Evolutionary conservation across 2,113 vertebrate genomes (phyloP), one percentile per base, ranked within the genome.

Genomic region (Apistogramma diplotaenia): DNA sequence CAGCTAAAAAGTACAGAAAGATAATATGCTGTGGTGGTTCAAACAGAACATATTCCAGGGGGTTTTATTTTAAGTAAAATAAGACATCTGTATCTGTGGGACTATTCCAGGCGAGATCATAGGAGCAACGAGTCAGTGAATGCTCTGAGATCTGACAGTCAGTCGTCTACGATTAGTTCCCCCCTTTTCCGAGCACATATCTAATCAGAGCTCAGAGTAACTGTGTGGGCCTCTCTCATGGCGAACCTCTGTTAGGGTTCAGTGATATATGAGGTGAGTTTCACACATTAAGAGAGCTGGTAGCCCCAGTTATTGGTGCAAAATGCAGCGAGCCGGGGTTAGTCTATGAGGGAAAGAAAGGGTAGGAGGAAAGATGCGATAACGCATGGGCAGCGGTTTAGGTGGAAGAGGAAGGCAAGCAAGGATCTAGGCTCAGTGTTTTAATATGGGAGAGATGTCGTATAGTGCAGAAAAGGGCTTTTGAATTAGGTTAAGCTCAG

Each of bases 361-460:
- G 88, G 59, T 78, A 61, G 82, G 81, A 82, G 83, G 87, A 85
- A 67, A 81, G 85, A 87, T 86, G 82, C 83, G 85, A 91, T 93
- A 90, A 92, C 87, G 90, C 90, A 92, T 91, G 89, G 85, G 81
- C 73, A 84, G 85, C 78, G 79, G 83, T 90, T 90, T 87, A 77
- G 90, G 78, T 89, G 88, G 89, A 90, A 80, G 85, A 85, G 74
- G 78, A 89, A 86, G 89, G 82, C 71, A 58, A 74, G 79, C 65
- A 71, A 81, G 84, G 76, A 91, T 91, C 78, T 82, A 79, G 86
- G 82, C 89, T 94, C 86, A 90, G 92, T 93, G 91, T 89, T 94
- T 90, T 83, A 86, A 79, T 86, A 81, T 58, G 59, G 82, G 83
- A 93, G 67, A 91, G 86, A 89, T 85, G 87, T 88, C 76, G n/a